These are phyloP conservation scores for Gastrophryne carolinensis DNA, from an alignment of 2,797 vertebrate species.

Conservation along the genomic window DNA sequence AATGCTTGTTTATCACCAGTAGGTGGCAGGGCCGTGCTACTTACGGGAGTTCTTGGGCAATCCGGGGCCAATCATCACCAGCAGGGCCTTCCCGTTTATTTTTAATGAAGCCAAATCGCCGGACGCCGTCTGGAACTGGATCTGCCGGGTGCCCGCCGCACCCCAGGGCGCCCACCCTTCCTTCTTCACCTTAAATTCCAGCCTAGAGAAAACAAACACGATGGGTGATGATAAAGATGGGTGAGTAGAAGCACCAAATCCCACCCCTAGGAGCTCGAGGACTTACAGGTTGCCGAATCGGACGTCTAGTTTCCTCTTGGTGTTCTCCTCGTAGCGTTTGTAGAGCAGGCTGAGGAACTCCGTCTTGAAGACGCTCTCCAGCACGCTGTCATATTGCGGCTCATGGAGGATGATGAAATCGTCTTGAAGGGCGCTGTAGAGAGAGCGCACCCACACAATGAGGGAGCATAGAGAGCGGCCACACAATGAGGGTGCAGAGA, in stretches of 20 bases:
- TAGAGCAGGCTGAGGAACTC: constrained; percentile 80
- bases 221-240: too few species aligned
- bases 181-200: constrained; percentile 87
- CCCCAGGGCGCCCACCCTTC: constrained; percentile 78
- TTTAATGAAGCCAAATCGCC: constrained; percentile 69
- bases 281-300: constrained; percentile 83
- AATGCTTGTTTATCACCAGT: too few species aligned
- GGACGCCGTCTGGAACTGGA: constrained; percentile 75
- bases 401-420: constrained; percentile 80
- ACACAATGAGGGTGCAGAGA: too few species aligned
- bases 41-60: constrained; percentile 78
- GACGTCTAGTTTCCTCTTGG: constrained; percentile 66
- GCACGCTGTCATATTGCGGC: constrained; percentile 77
- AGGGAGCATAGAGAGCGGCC: too few species aligned
- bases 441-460: not conserved
- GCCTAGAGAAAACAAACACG: constrained; percentile 58
- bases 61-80: constrained; percentile 72
- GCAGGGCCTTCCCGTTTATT: constrained; percentile 70
- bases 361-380: constrained; percentile 80
- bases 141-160: constrained; percentile 73
- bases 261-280: not conserved
- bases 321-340: constrained; percentile 75
- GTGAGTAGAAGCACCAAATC: not conserved
- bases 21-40: constrained; percentile 51
- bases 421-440: constrained; percentile 75